Percentiles rank a stretch among this genome's conserved stretches.
Evolutionary conservation across 2,797 vertebrate species (phyloP).

Genomic region (Miichthys miiuy): DNA sequence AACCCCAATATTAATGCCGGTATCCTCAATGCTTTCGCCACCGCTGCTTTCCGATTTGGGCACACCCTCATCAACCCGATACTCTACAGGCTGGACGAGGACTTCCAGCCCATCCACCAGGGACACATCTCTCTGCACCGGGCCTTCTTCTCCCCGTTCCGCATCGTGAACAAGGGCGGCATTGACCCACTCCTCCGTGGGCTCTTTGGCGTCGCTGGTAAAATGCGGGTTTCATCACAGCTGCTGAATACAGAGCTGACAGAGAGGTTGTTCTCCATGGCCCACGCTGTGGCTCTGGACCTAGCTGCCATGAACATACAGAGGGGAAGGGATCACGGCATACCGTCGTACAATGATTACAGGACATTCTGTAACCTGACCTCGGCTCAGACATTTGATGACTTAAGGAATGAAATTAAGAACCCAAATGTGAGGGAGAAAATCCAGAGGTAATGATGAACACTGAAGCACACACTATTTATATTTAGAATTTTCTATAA

Average conservation of each 20-base stretch:
- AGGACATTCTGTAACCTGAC: slow-evolving; percentile 97
- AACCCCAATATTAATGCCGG: slow-evolving; percentile 93
- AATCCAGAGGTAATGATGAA: slow-evolving; percentile 87
- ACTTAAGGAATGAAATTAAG: slow-evolving; percentile 96
- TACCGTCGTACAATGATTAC: slow-evolving; percentile 97
- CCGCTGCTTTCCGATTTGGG: slow-evolving; percentile 97
- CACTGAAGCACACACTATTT: not conserved
- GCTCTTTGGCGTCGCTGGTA: slow-evolving; percentile 94
- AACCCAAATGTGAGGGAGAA: slow-evolving; percentile 93
- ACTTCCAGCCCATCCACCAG: slow-evolving; percentile 93
- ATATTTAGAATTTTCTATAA: not conserved
- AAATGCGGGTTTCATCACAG: slow-evolving; percentile 95
- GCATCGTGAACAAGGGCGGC: slow-evolving; percentile 97
- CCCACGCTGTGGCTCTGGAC: slow-evolving; percentile 95
- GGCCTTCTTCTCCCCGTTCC: slow-evolving; percentile 98
- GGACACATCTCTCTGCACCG: slow-evolving; percentile 96
- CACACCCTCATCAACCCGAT: slow-evolving; percentile 98
- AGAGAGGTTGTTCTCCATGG: slow-evolving; percentile 97
- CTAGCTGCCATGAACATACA: slow-evolving; percentile 98
- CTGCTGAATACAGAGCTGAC: slow-evolving; percentile 97
- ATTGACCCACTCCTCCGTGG: slow-evolving; percentile 97
- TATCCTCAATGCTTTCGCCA: slow-evolving; percentile 95
- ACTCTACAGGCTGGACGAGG: slow-evolving; percentile 92
- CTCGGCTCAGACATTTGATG: slow-evolving; percentile 92
- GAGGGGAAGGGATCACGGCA: slow-evolving; percentile 96